Conservation (phyloP, 2,797 vertebrate genomes). For the Australoheros facetus region DNA sequence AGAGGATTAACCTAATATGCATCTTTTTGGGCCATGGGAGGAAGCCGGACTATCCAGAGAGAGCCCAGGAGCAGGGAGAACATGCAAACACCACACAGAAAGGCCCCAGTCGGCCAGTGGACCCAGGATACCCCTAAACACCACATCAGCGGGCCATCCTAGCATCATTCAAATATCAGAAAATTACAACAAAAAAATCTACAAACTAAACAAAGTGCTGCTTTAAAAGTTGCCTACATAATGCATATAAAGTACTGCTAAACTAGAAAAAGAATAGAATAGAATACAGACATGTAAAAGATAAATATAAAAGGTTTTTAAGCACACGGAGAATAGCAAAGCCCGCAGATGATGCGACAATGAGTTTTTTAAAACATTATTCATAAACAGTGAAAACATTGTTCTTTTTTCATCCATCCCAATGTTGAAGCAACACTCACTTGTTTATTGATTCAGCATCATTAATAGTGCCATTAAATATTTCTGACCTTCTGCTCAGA, state of each 20-base stretch:
- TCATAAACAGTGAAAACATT: accelerated
- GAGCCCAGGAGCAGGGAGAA: too few species aligned
- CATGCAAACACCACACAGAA: too few species aligned
- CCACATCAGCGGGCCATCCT: background rate
- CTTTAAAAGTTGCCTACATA: background rate
- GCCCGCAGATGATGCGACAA: too few species aligned
- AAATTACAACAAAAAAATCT: background rate
- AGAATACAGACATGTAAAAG: too few species aligned
- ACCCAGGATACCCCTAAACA: background rate
- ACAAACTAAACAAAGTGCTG: background rate
- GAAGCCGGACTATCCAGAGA: too few species aligned
- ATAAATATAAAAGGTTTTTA: too few species aligned
- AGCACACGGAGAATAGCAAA: too few species aligned
- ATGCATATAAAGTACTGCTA: background rate
- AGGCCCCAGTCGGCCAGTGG: background rate
- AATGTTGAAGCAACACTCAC: background rate
- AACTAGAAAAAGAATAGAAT: background rate
- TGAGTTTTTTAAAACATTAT: background rate
- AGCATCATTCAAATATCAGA: background rate
- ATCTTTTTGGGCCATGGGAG: too few species aligned
- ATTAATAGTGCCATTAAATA: background rate
- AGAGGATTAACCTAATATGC: background rate
- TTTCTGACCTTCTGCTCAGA: background rate
- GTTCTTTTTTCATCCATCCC: background rate
- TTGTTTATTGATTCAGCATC: background rate